A percentile compares a stretch with the other conserved stretches of the same genome.
Evolutionary conservation across 2,113 vertebrate species (phyloP).

Genomic region (Proteles cristata): DNA sequence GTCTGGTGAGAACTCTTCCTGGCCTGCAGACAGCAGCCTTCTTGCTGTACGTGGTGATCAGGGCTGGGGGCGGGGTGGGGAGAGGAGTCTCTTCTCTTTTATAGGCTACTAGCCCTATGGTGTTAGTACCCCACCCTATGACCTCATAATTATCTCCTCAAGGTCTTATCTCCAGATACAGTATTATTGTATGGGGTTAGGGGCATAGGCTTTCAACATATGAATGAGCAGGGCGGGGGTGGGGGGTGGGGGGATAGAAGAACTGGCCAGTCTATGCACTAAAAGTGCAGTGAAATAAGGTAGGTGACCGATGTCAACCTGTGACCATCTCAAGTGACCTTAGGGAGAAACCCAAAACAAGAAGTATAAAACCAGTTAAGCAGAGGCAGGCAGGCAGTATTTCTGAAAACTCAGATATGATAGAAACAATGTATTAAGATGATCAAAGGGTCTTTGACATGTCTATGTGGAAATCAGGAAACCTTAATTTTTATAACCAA

Average conservation of each 20-base stretch:
- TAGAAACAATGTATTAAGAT: neutral
- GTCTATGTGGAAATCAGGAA: neutral
- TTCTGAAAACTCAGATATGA: neutral
- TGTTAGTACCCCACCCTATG: neutral
- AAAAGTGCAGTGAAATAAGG: neutral
- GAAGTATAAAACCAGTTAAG: neutral
- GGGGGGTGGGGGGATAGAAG: neutral
- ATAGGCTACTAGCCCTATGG: neutral
- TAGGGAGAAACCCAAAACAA: neutral
- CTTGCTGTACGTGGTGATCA: neutral
- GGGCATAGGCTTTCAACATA: neutral
- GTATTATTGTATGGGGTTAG: neutral
- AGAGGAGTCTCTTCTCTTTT: too few relatives aligned
- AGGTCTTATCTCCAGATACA: neutral
- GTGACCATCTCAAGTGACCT: neutral
- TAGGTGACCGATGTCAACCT: neutral
- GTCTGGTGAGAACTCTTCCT: neutral
- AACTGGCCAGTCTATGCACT: neutral
- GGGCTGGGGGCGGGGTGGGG: too few relatives aligned
- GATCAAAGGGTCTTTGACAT: neutral
- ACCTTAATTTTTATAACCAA: neutral
- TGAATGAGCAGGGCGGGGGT: neutral
- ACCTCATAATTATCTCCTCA: neutral
- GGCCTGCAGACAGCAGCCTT: neutral
- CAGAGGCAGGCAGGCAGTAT: neutral